Base-by-base conservation (phyloP, 2,113 vertebrate genomes). In the Brachionichthys hirsutus region DNA sequence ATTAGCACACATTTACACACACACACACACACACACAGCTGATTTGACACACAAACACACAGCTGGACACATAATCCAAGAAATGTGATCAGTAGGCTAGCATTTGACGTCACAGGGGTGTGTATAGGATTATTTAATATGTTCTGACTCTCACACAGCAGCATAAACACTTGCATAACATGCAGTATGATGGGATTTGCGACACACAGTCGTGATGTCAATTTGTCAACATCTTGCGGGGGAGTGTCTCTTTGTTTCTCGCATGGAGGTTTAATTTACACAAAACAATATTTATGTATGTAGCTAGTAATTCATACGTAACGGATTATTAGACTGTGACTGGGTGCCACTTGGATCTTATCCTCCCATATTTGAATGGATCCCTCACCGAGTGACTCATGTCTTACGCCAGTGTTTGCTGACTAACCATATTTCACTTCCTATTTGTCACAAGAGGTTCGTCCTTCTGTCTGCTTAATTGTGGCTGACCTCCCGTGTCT, bases 41-140 rank as follows among this genome's bases (percentile, higher is more conserved):
- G 73, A 70, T 64, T 66, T 85, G 70, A 85, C 78, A 77, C 64
- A 82, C 47, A 78, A 54, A 83, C 77, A 72, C 77, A 66, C 85
- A 86, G 73, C 78, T 83, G 80, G 70, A 47, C 44, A 75, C 74
- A 85, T 81, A 81, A 77, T 80, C 62, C 77, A 62, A 62, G 58
- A 68, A 76, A 73, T 83, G 65, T 82, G 79, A 85, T 83, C 67
- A 79, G 69, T 47, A 50, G 53, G 67, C 54, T 44, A 38, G 54
- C 2, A 24, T 16, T 64, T 81, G 79, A 87, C 67, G 70, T 85
- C 75, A 82, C 42, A 1, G 17, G 52, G 48, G 38, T 9, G 40
- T 3, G 14, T 62, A 62, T 1, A 2, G 73, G 78, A 83, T 87
- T 78, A 81, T 77, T 82, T 70, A 53, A 73, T 62, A 73, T 75